Base-by-base conservation (phyloP, 1,140 invertebrate species). In the Orchestia grillus region DNA sequence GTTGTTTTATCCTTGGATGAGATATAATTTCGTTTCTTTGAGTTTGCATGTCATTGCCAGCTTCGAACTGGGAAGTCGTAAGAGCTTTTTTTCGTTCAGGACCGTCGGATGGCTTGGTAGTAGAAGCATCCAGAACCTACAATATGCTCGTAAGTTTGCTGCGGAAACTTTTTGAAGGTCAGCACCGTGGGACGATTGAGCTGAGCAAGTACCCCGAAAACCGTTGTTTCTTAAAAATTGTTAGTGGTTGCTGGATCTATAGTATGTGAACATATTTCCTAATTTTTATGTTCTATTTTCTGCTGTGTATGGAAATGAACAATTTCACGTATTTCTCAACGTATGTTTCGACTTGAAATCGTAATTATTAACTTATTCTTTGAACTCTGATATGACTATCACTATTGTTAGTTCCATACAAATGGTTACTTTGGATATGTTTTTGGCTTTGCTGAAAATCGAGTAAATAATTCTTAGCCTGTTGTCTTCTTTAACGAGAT, bases 1-100 rank as follows among this genome's bases (percentile, higher is more conserved):
- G n/a, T 90, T 44, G 88, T 90, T 90, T 90, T 90, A 15, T 77
- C 62, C 62, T 77, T 77, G 62, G 62, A 77, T 77, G 62, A 77
- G 28, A 77, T 36, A 28, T 77, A 77, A 8, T 23, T 77, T 77
- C 28, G 19, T 53, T 77, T 77, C 62, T 15, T 77, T 23, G 62
- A 77, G 15, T 77, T 36, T 77, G 36, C 62, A 23, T 77, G 62
- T 36, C 62, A 77, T 36, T 36, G 28, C 62, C 62, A 77, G 62
- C 62, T 77, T 77, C 62, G 62, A 77, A 77, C 62, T 77, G 62
- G 3, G 62, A 77, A 77, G 28, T 77, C 28, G 11, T 77, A 36
- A 77, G 62, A 77, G 62, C 62, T 77, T 77, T 23, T 77, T 77
- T 77, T 77, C 1, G 62, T 77, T 77, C 62, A 77, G 62, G 62